Base-by-base conservation (phyloP, 2,113 vertebrate species). In the Neomonachus schauinslandi region DNA sequence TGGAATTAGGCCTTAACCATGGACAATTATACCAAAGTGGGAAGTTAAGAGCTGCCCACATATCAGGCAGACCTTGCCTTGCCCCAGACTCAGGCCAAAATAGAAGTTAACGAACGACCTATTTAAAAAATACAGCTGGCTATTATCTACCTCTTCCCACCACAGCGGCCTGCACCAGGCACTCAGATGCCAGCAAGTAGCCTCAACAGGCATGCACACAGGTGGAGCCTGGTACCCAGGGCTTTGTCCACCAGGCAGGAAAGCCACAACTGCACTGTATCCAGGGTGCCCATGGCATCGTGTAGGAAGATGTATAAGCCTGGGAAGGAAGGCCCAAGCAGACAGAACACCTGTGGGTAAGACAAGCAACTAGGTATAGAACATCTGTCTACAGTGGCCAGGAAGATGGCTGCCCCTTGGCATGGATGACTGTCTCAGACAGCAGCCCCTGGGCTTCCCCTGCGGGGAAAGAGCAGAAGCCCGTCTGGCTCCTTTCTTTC, bases 1-100 rank as follows among this genome's bases (percentile, higher is more conserved):
- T 89, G 94, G 94, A 97, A 97, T 97, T 93, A 97, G 94, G 94
- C 67, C 91, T 92, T 65, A 94, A 77, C 94, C 71, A 77, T 53
- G 91, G 76, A 74, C 53, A 19, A 97, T 69, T 94, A 90, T n/a
- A 96, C 61, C 74, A 90, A 94, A 96, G 88, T 88, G 95, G 92
- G 94, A 98, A 97, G 93, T 21, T 87, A 91, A 84, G 88, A 95
- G 55, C 94, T 95, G 91, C 80, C 92, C 91, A 96, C 94, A 4
- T n/a, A 88, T 76, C 86, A 96, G 69, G 84, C 82, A 84, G 80
- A 91, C 81, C 80, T 94, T 55, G 69, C 92, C 84, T 77, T 89
- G 69, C 65, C 93, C 91, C 69, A 89, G 81, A 94, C 77, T 92
- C 79, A n/a, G 72, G 89, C 79, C 82, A 69, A 97, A 96, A 89